Evolutionary conservation across 2,888 invertebrate species (phyloP).

Genomic region (Dioctria rufipes): DNA sequence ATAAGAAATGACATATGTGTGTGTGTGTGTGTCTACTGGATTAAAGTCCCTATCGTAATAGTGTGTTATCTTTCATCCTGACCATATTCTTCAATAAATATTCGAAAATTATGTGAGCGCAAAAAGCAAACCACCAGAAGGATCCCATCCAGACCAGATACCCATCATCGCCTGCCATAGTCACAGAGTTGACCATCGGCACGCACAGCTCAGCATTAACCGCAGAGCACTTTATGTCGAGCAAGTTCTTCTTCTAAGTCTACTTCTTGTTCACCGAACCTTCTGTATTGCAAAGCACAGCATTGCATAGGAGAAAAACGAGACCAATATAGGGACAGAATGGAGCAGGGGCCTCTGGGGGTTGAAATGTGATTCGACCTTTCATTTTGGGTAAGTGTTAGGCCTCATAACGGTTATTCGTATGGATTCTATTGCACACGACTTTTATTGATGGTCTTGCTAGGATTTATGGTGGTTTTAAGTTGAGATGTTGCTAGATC

Average conservation of each 20-base stretch:
- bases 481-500: slow-evolving; percentile 23
- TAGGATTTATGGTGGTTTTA: slow-evolving; percentile 55
- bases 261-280: not conserved
- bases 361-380: slow-evolving; percentile 50
- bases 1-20: slow-evolving; percentile 26
- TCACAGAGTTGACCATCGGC: slow-evolving; percentile 6
- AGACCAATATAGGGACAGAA: not conserved
- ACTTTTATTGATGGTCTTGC: slow-evolving; percentile 56
- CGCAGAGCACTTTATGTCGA: slow-evolving; percentile 3
- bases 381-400: slow-evolving; percentile 52
- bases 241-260: not conserved
- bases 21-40: slow-evolving; percentile 19
- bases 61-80: slow-evolving; percentile 51
- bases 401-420: slow-evolving; percentile 30
- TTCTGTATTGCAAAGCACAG: not conserved
- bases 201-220: slow-evolving; percentile 48
- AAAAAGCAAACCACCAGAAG: slow-evolving; percentile 41
- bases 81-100: slow-evolving; percentile 47
- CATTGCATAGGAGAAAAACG: slow-evolving; percentile 2
- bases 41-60: slow-evolving; percentile 52
- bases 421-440: slow-evolving; percentile 48
- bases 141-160: slow-evolving; percentile 46
- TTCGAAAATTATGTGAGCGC: slow-evolving; percentile 52
- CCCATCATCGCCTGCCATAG: slow-evolving; percentile 26
- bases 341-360: not conserved